A percentile compares a stretch with the other conserved stretches of the same genome.
phyloP scores from a whole-genome alignment of 2,113 vertebrate genomes.

The Phyllostomus discolor region DNA sequence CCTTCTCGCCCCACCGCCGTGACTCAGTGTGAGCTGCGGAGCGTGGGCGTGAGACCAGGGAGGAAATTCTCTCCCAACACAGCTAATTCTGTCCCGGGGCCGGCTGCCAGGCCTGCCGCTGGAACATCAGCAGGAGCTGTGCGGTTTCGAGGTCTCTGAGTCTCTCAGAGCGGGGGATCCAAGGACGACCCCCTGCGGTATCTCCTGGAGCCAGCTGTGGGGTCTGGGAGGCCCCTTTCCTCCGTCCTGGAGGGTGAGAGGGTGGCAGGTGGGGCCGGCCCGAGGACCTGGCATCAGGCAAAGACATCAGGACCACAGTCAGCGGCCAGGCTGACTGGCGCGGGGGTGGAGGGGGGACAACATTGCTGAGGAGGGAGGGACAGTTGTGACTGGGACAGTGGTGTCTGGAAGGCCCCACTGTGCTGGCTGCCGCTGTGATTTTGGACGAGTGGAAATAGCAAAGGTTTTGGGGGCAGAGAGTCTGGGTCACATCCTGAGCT shows the following conservation, averaged over 20 bases:
- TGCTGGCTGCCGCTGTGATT: neutral
- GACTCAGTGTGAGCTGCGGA: neutral
- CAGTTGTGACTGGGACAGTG: neutral
- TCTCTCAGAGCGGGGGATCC: neutral
- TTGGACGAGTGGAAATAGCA: neutral
- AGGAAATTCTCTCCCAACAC: slow-evolving; percentile 9
- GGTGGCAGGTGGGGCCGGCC: neutral
- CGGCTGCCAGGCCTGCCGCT: slow-evolving; percentile 32
- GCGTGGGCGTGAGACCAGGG: slow-evolving; percentile 53
- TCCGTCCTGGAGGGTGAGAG: neutral
- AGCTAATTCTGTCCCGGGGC: slow-evolving; percentile 54
- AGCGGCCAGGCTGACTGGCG: fast-evolving
- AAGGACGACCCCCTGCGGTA: neutral
- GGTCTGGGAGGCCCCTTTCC: neutral
- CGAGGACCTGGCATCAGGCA: no score
- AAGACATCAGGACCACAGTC: neutral
- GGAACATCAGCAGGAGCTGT: neutral
- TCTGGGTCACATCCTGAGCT: neutral
- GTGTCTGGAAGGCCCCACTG: no score
- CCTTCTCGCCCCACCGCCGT: neutral
- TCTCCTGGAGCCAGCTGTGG: neutral
- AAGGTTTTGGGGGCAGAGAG: neutral
- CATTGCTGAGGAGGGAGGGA: neutral
- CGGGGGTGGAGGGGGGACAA: neutral
- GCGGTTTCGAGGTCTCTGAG: neutral